Base-by-base conservation (phyloP, 2,888 invertebrate species). In the Trisateles emortualis region DNA sequence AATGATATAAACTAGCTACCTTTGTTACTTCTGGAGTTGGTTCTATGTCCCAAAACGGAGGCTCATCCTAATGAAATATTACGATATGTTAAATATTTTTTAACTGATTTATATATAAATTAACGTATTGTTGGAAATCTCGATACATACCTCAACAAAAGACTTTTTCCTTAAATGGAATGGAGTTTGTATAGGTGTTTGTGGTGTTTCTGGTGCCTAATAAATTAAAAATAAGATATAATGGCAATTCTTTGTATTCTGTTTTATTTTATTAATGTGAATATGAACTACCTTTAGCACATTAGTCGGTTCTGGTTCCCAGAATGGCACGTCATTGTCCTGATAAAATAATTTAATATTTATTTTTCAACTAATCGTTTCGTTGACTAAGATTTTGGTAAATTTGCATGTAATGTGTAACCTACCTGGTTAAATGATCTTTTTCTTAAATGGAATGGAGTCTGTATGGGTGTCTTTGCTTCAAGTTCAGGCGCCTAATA, bases 1-100 rank as follows among this genome's bases (percentile, higher is more conserved):
- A n/a, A 17, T 6, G 8, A 26, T 22, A 8, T 32, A n/a, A 11
- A 9, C n/a, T 26, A 42, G 24, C 48, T 53, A 53, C 53, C 33
- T 59, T 59, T 45, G 52, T 45, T 16, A 39, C 19, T 32, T 60
- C 60, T 39, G 53, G 52, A 1, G 36, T 43, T 2, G 46, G 42
- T 57, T 64, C 66, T 0, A 38, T 17, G 19, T 59, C 49, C 46
- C 52, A 53, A 17, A 45, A 47, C 14, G 52, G 16, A 29, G 26
- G n/a, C 6, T 47, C 52, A 13, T 47, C 47, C 47, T 53, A 24
- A 4, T 32, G 16, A 46, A 46, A 41, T 46, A 14, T 19, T 2
- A 45, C 29, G 9, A 32, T 22, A 33, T 33, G 14, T 45, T 33
- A 22, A 44, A 24, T 10, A 1, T 4, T 19, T 19, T 17, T 8